These are phyloP conservation scores for Meloidogyne exigua DNA, from an alignment of 1,140 invertebrate species.

Conservation along the genomic window DNA sequence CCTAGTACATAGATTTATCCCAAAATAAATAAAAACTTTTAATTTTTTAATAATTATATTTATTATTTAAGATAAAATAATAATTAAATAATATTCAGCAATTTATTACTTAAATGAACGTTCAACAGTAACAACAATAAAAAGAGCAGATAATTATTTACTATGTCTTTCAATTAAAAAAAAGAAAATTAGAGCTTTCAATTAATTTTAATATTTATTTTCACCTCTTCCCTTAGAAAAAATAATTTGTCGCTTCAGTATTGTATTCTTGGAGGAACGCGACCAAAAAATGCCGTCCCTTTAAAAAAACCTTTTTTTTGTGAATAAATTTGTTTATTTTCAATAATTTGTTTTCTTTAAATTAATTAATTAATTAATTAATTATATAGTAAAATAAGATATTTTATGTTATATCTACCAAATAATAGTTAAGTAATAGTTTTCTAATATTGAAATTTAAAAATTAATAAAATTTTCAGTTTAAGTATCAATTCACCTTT, in stretches of 20 bases:
- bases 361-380: neutral
- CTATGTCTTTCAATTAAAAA: neutral
- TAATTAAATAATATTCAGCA: neutral
- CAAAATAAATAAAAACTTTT: no score
- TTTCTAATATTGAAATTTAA: no score
- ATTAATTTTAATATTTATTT: neutral
- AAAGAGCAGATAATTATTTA: neutral
- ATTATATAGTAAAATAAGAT: neutral
- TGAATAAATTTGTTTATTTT: conserved; percentile 15
- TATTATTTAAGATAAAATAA: no score
- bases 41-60: no score
- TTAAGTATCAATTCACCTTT: no score
- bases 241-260: conserved; percentile 13
- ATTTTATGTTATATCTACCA: no score
- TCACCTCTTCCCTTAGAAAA: neutral
- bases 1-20: no score
- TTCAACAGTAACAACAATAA: neutral
- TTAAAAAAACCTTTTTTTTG: conserved; percentile 10
- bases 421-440: no score
- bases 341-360: neutral
- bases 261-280: conserved; percentile 20
- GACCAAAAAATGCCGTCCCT: conserved; percentile 24
- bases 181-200: neutral
- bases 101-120: neutral
- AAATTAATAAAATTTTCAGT: no score